Percentiles rank a stretch among this genome's conserved stretches.
Evolutionary conservation across 2,888 invertebrate genomes (phyloP).

Genomic region (Sclerodermus sp.): DNA sequence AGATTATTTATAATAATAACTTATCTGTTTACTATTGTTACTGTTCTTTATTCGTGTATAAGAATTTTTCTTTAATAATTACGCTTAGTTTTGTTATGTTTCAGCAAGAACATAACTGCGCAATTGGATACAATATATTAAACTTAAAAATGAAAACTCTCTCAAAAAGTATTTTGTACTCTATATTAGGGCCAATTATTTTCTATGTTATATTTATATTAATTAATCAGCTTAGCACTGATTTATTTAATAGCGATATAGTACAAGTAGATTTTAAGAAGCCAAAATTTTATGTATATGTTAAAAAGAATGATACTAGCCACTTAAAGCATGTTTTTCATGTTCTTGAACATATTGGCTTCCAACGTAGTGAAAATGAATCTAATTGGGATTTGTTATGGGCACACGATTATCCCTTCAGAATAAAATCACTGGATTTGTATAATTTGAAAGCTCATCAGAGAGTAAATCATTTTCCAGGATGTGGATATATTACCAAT

Average conservation of each 20-base stretch:
- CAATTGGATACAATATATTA: slow-evolving; percentile 21
- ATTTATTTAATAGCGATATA: slow-evolving; percentile 10
- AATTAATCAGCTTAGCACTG: slow-evolving; percentile 15
- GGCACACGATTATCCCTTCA: slow-evolving; percentile 93
- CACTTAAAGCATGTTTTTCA: slow-evolving; percentile 79
- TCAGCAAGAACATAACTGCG: slow-evolving; percentile 17
- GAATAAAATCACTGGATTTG: slow-evolving; percentile 61
- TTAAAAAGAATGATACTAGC: slow-evolving; percentile 64
- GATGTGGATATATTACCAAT: slow-evolving; percentile 89
- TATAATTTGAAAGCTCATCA: slow-evolving; percentile 71
- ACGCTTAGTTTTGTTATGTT: too few relatives aligned
- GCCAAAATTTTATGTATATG: slow-evolving; percentile 66
- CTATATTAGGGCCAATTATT: slow-evolving; percentile 30
- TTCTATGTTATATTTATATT: slow-evolving; percentile 35
- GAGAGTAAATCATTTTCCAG: slow-evolving; percentile 91
- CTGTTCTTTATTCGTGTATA: too few relatives aligned
- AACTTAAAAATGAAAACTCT: slow-evolving; percentile 39
- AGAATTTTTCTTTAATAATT: too few relatives aligned
- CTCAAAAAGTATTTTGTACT: slow-evolving; percentile 36
- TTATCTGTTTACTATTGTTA: too few relatives aligned
- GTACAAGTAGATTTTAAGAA: slow-evolving; percentile 24
- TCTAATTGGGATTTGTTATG: slow-evolving; percentile 85
- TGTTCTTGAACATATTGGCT: slow-evolving; percentile 78
- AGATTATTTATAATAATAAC: neutral
- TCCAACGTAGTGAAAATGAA: slow-evolving; percentile 61